Percentiles rank a stretch among this genome's conserved stretches.
These are phyloP conservation scores for Aphodius sticticus DNA, from an alignment of 2,888 invertebrate genomes.

Conservation along the genomic window DNA sequence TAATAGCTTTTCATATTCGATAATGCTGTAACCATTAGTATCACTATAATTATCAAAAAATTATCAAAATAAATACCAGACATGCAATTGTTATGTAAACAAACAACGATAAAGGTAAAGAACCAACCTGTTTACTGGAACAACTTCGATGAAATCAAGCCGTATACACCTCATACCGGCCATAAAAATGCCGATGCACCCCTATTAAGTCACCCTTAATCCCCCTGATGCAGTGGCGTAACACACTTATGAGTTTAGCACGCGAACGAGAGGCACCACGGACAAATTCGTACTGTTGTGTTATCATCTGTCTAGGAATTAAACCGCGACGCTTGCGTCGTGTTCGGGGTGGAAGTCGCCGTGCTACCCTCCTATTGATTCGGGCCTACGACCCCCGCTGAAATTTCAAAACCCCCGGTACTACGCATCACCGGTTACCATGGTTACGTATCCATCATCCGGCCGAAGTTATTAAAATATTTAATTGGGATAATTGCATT, in stretches of 20 bases:
- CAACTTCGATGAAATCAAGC: not conserved
- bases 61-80: not conserved
- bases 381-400: constrained; percentile 35
- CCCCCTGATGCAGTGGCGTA: not conserved
- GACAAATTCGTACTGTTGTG: constrained; percentile 30
- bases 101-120: not conserved
- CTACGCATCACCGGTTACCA: constrained; percentile 33
- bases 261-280: constrained; percentile 24
- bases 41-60: not conserved
- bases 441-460: constrained; percentile 25
- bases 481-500: constrained; percentile 9
- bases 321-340: constrained; percentile 33
- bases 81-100: not conserved
- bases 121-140: not conserved
- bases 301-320: constrained; percentile 32
- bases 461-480: constrained; percentile 8
- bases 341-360: constrained; percentile 16
- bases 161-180: not conserved
- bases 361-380: constrained; percentile 36
- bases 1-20: not conserved
- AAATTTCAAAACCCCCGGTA: constrained; percentile 32
- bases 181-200: constrained; percentile 4
- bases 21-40: not conserved
- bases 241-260: constrained; percentile 18
- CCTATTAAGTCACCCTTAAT: not conserved